Base-by-base conservation (phyloP, 2,888 invertebrate genomes). In the Dexiosoma caninum region DNA sequence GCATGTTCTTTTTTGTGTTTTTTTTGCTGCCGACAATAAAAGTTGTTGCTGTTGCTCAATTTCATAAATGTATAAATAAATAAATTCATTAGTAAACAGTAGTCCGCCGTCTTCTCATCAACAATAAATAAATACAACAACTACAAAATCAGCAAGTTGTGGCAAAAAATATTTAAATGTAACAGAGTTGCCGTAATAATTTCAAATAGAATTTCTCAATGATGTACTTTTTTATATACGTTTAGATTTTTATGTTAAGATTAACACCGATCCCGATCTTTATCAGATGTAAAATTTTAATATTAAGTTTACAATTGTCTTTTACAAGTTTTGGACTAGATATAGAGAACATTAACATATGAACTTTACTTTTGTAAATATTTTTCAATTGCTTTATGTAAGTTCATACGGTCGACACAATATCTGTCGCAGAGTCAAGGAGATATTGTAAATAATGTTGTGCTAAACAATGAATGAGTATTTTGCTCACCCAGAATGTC, bases 21-120 rank as follows among this genome's bases (percentile, higher is more conserved):
- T 27, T 66, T 72, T 64, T 55, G n/a, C 51, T 60, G 53, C 30
- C 8, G 37, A 19, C 0, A 37, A 30, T 49, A 12, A n/a, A n/a
- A 35, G 57, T 35, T 69, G 55, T 37, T 74, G 75, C 59, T 72
- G 70, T 60, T 72, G 60, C 67, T 78, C 59, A 60, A 72, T 74
- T 78, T 78, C 46, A 74, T 62, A 78, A 72, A 60, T 66, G 66
- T 77, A 77, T 70, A 77, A 77, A 77, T 69, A 69, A 71, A 71
- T 78, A 71, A 71, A 78, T 78, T 71, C 70, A 78, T 78, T 71
- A 78, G 64, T 78, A 78, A 78, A 78, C 77, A 78, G 70, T 71
- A 78, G 77, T 59, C 64, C 57, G 70, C 51, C 57, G 62, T 62
- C 70, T 69, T 70, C 35, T 46, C 46, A 55, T 77, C 69, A 70